phyloP scores from a whole-genome alignment of 2,113 vertebrate genomes.

The Gadus chalcogrammus region DNA sequence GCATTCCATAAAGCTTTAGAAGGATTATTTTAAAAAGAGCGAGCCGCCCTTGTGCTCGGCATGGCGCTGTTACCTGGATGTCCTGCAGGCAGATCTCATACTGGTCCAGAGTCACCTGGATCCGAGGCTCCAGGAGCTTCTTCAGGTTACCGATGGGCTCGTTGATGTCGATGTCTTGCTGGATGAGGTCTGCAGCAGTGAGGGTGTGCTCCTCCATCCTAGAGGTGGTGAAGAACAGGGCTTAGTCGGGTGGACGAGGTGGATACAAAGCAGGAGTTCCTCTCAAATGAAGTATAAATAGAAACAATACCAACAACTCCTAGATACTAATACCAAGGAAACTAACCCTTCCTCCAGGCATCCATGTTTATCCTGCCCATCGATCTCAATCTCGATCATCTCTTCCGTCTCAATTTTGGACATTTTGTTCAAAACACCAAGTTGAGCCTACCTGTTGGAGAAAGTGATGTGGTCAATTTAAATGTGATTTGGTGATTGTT shows the following conservation, averaged over 20 bases:
- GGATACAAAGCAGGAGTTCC: neutral
- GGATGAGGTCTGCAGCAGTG: slow-evolving; percentile 89
- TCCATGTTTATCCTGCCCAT: slow-evolving; percentile 91
- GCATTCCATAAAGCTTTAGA: neutral
- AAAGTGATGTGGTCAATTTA: too few species aligned
- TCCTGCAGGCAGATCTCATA: slow-evolving; percentile 97
- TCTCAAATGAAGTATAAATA: neutral
- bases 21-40: neutral
- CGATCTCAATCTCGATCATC: slow-evolving; percentile 98
- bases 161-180: slow-evolving; percentile 97
- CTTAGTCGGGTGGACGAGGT: neutral
- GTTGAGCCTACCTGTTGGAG: neutral
- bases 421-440: slow-evolving; percentile 70
- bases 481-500: too few species aligned
- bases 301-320: neutral
- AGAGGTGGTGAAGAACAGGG: slow-evolving; percentile 11
- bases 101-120: slow-evolving; percentile 89
- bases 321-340: neutral
- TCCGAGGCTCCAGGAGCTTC: slow-evolving; percentile 91
- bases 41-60: neutral
- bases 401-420: slow-evolving; percentile 95
- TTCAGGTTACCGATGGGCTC: slow-evolving; percentile 96
- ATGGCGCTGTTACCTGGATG: slow-evolving; percentile 81
- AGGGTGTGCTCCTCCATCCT: slow-evolving; percentile 95
- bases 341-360: slow-evolving; percentile 94